phyloP scores from a whole-genome alignment of 2,113 vertebrate genomes.

The Peucedramus taeniatus region DNA sequence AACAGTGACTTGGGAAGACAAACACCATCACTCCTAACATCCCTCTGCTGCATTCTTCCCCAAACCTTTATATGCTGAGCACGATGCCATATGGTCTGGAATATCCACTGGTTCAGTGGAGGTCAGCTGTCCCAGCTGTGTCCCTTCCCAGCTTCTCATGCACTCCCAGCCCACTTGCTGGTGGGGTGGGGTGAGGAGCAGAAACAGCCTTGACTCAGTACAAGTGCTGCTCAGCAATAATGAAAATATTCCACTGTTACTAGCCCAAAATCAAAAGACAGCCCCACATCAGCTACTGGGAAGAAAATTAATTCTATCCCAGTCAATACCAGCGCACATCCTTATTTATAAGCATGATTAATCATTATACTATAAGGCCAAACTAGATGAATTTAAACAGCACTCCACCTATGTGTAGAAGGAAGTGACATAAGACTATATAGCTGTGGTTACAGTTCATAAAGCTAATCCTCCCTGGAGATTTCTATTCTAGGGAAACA shows the following conservation, averaged over 20 bases:
- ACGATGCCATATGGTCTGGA: not conserved
- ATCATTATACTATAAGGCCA: not conserved
- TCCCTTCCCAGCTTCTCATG: fast-evolving
- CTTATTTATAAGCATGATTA: not conserved
- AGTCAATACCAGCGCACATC: not conserved
- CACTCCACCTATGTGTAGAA: not conserved
- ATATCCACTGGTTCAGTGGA: not conserved
- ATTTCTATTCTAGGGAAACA: conserved; percentile 3
- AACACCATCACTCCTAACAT: not conserved
- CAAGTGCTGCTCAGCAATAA: not conserved
- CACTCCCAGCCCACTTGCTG: too few species aligned
- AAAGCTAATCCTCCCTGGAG: conserved; percentile 7
- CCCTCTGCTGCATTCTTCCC: fast-evolving
- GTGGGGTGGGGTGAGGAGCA: not conserved
- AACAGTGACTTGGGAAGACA: not conserved
- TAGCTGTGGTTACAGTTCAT: not conserved
- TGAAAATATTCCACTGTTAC: not conserved
- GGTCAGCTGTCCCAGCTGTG: not conserved
- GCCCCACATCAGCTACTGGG: not conserved
- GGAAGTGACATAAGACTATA: not conserved
- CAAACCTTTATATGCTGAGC: not conserved
- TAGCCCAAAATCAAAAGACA: not conserved
- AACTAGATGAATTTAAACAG: not conserved
- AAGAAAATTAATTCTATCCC: not conserved
- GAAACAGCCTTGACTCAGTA: not conserved